phyloP scores from a whole-genome alignment of 2,797 vertebrate genomes.

The Sebastes hubbsi region DNA sequence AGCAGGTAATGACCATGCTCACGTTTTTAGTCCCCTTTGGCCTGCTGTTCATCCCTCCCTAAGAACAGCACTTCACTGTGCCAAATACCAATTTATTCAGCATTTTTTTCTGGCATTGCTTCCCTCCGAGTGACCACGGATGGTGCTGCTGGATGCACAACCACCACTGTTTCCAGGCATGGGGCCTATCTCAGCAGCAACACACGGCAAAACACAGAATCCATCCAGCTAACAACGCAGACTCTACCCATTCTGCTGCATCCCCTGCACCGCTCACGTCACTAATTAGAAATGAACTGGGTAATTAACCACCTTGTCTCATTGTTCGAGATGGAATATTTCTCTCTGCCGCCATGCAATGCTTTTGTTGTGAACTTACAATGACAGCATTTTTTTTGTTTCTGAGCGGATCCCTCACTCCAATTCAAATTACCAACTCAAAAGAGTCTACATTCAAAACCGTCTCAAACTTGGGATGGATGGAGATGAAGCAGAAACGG shows the following conservation, averaged over 20 bases:
- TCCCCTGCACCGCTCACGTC: conserved; percentile 53
- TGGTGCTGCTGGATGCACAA: conserved; percentile 53
- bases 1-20: background rate
- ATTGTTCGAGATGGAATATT: conserved; percentile 65
- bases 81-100: conserved; percentile 61
- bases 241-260: conserved; percentile 42
- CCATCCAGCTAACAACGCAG: conserved; percentile 63
- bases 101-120: conserved; percentile 48
- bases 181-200: conserved; percentile 67
- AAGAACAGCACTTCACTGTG: conserved; percentile 30
- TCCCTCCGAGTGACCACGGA: conserved; percentile 42
- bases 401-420: conserved; percentile 20
- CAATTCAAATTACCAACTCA: conserved; percentile 55
- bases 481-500: conserved; percentile 23
- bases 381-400: conserved; percentile 30
- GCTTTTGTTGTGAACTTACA: conserved; percentile 52
- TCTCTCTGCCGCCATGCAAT: conserved; percentile 35
- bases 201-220: conserved; percentile 54
- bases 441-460: conserved; percentile 48
- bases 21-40: conserved; percentile 15
- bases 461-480: conserved; percentile 25
- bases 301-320: conserved; percentile 72
- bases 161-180: conserved; percentile 57
- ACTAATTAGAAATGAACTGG: conserved; percentile 76
- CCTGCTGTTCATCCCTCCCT: conserved; percentile 18